Base-by-base conservation (phyloP, 2,797 vertebrate genomes). In the Lepilemur septentrionalis region DNA sequence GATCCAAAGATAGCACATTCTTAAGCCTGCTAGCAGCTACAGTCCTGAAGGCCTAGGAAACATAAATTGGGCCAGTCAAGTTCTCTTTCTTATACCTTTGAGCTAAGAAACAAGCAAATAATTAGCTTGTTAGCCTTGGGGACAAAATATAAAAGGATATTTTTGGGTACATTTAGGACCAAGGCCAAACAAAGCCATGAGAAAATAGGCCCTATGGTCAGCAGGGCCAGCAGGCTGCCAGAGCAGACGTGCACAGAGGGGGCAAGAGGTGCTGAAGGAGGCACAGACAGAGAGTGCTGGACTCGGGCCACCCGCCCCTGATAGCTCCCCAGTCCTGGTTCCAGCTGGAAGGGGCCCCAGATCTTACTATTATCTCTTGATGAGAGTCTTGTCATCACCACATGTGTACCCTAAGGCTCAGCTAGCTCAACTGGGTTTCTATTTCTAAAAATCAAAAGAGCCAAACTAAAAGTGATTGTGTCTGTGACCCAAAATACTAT, bases 101-200 rank as follows among this genome's bases (percentile, higher is more conserved):
- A 95, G 57, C 65, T 87, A 69, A 91, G 41, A 93, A 69, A 55
- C 3, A 91, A 76, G 35, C 11, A 91, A 87, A 83, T 22, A 75
- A 41, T 50, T 63, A 93, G 23, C 75, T 61, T 17, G 23, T 52
- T 75, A 63, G 14, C 67, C 43, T 84, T 52, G 41, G 50, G 12
- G 10, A 48, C 22, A 57, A 73, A 78, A 82, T 17, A 25, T 48
- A 38, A 43, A 84, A 69, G 69, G 67, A 55, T 46, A 28, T 30
- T 91, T 30, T 91, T 38, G 52, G 95, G 38, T 46, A 23, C 1
- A 50, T 15, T 46, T 57, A n/a, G 76, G 32, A 50, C 25, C 63
- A 79, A 65, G 70, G 55, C 10, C 79, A 75, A 63, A 5, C 22
- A 48, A 75, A 84, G 46, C 28, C 30, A 38, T 0, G 13, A 52